A percentile compares a stretch with the other conserved stretches of the same genome.
Evolutionary conservation across 1,140 invertebrate species (phyloP).

Genomic region (Apolygus lucorum): DNA sequence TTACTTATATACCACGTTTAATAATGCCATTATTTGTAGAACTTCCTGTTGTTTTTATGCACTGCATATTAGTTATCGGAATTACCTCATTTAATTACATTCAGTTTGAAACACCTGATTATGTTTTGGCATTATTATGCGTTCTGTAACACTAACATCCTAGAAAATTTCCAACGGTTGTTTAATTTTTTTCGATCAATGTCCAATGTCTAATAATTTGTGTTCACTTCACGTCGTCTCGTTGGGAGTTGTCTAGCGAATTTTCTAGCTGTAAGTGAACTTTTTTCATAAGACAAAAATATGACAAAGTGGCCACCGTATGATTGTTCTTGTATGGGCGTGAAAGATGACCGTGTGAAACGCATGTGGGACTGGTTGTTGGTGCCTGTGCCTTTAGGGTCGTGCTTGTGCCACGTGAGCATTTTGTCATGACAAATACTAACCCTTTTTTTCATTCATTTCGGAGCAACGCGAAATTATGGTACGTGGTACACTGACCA

Average conservation of each 20-base stretch:
- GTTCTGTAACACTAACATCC: neutral
- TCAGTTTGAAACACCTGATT: neutral
- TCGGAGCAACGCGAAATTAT: too few species aligned
- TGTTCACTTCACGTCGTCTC: too few species aligned
- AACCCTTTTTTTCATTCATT: constrained; percentile 1
- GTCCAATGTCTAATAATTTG: neutral
- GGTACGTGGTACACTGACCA: too few species aligned
- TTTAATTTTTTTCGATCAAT: neutral
- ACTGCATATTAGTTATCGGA: too few species aligned
- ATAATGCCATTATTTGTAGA: too few species aligned
- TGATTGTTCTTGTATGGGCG: neutral
- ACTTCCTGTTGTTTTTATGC: too few species aligned
- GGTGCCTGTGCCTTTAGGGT: neutral
- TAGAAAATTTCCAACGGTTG: neutral
- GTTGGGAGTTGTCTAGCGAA: neutral
- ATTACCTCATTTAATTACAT: neutral
- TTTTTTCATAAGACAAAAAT: neutral
- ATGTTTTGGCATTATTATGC: neutral
- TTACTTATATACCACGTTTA: too few species aligned
- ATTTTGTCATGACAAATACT: constrained; percentile 1
- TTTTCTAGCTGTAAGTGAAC: neutral
- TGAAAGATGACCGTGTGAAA: neutral
- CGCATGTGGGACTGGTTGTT: neutral
- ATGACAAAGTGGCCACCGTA: constrained; percentile 6
- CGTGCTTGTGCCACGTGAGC: neutral